These are phyloP conservation scores for Papilio gigon DNA, from an alignment of 2,888 invertebrate species.

Conservation along the genomic window DNA sequence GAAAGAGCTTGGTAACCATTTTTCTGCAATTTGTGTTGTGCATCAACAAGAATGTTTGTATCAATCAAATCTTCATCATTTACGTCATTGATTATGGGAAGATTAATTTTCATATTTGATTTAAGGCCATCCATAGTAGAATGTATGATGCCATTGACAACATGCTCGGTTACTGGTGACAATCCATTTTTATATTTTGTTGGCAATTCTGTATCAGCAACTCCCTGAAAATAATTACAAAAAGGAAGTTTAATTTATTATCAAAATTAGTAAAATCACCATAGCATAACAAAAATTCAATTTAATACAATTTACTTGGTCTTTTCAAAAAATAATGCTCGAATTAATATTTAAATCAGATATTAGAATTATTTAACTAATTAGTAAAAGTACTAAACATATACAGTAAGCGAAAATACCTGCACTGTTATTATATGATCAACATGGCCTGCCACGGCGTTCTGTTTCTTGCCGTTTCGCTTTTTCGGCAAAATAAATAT, in stretches of 20 bases:
- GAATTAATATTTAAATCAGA: background rate
- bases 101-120: slow-evolving; percentile 76
- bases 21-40: slow-evolving; percentile 57
- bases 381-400: background rate
- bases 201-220: slow-evolving; percentile 72
- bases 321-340: background rate
- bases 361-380: background rate
- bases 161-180: slow-evolving; percentile 76
- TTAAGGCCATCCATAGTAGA: slow-evolving; percentile 77
- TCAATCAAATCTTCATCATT: slow-evolving; percentile 79
- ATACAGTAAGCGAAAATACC: slow-evolving; percentile 58
- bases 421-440: slow-evolving; percentile 85
- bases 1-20: slow-evolving; percentile 73
- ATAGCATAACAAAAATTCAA: slow-evolving; percentile 19
- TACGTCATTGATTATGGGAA: slow-evolving; percentile 76
- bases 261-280: background rate
- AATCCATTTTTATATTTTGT: slow-evolving; percentile 71
- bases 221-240: slow-evolving; percentile 57
- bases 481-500: slow-evolving; percentile 84
- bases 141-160: slow-evolving; percentile 72
- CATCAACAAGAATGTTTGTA: slow-evolving; percentile 52
- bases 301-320: background rate
- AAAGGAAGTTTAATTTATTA: background rate
- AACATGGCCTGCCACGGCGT: slow-evolving; percentile 79
- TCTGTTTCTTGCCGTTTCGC: slow-evolving; percentile 81